phyloP scores from a whole-genome alignment of 2,888 invertebrate genomes.

The Temnothorax rugatulus region DNA sequence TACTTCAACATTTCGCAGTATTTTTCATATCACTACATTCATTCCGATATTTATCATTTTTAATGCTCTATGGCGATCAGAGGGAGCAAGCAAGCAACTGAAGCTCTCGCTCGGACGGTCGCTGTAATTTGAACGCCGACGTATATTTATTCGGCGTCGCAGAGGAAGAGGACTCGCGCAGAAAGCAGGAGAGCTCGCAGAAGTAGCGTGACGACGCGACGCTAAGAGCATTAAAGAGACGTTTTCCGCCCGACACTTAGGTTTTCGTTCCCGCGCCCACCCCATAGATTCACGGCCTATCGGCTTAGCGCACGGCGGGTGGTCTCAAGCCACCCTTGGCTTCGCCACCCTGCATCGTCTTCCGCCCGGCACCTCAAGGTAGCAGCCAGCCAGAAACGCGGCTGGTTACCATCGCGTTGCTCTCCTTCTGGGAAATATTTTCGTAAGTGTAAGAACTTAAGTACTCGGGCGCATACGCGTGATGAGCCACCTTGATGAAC shows the following conservation, averaged over 20 bases:
- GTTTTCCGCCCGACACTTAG: slow-evolving; percentile 84
- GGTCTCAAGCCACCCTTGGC: slow-evolving; percentile 76
- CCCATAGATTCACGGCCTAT: slow-evolving; percentile 84
- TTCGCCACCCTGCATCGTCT: slow-evolving; percentile 66
- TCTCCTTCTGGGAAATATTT: slow-evolving; percentile 79
- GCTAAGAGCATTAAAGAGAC: slow-evolving; percentile 85
- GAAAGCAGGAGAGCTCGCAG: slow-evolving; percentile 65
- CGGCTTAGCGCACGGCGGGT: slow-evolving; percentile 84
- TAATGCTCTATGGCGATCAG: not conserved
- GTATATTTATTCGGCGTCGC: slow-evolving; percentile 82
- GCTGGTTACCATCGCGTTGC: slow-evolving; percentile 49
- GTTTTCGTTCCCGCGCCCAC: slow-evolving; percentile 80
- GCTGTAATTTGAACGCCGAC: slow-evolving; percentile 81
- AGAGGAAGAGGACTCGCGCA: slow-evolving; percentile 71
- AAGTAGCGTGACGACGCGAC: slow-evolving; percentile 81
- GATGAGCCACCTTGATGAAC: slow-evolving; percentile 52
- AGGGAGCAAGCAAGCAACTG: not conserved
- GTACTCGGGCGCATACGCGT: slow-evolving; percentile 64
- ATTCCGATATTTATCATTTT: not conserved
- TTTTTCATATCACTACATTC: not conserved
- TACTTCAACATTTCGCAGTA: not conserved
- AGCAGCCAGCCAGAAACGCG: slow-evolving; percentile 44
- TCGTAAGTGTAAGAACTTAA: slow-evolving; percentile 80
- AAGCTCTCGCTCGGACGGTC: slow-evolving; percentile 39
- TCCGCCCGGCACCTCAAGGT: slow-evolving; percentile 50